Percentiles rank a stretch among this genome's conserved stretches.
These are phyloP conservation scores for Latrodectus elegans DNA, from an alignment of 2,888 invertebrate species.

Conservation along the genomic window DNA sequence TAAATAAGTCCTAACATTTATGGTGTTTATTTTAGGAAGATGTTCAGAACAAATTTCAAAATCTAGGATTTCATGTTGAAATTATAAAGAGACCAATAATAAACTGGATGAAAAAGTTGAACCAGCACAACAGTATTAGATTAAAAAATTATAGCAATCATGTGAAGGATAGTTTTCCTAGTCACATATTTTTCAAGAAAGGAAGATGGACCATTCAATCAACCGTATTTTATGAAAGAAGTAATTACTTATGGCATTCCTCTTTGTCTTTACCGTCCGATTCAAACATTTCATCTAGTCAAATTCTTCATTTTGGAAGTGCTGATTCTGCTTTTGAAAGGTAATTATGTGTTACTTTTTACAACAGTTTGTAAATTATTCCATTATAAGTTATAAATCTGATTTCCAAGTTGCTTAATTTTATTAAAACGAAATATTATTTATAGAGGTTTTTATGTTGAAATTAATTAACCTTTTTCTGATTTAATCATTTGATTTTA, in stretches of 20 bases:
- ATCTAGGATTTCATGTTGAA: constrained; percentile 17
- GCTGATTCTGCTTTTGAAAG: constrained; percentile 39
- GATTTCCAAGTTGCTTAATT: too few relatives aligned
- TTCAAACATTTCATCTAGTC: background rate
- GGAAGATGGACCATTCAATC: constrained; percentile 25
- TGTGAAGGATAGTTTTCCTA: background rate
- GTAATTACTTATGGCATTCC: constrained; percentile 42
- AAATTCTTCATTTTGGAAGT: constrained; percentile 13
- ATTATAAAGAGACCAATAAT: background rate
- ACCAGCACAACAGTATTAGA: background rate
- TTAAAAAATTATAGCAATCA: too few relatives aligned
- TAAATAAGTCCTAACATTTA: too few relatives aligned
- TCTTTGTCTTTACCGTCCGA: background rate
- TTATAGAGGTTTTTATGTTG: too few relatives aligned
- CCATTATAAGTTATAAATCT: too few relatives aligned
- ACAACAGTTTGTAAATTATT: background rate
- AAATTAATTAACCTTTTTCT: too few relatives aligned
- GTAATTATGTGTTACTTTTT: background rate
- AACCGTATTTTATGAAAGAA: constrained; percentile 31
- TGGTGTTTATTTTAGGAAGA: constrained; percentile 6
- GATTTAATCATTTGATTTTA: too few relatives aligned
- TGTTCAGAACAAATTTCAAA: constrained; percentile 1
- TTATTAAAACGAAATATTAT: too few relatives aligned
- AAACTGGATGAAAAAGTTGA: constrained; percentile 30
- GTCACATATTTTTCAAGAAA: constrained; percentile 33